Evolutionary conservation across 2,113 vertebrate genomes (phyloP).

Genomic region (Ovis aries): ARS-UI_Ramb_v3.0 NC_056067.1:52470501-52471000

Average conservation of each 20-base stretch:
- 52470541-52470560: background rate
- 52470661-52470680: background rate
- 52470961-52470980: background rate
- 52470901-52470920: background rate
- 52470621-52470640: background rate
- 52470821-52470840: too few relatives aligned
- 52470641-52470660: background rate
- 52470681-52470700: too few relatives aligned
- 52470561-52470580: background rate
- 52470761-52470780: background rate
- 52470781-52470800: background rate
- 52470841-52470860: background rate
- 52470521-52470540: background rate
- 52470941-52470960: background rate
- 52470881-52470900: background rate
- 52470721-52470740: background rate
- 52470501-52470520: background rate
- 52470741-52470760: background rate
- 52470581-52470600: background rate
- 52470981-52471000: background rate
- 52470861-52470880: background rate
- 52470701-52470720: fast-evolving
- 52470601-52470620: background rate
- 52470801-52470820: too few relatives aligned
- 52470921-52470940: background rate